phyloP scores from a whole-genome alignment of 2,888 invertebrate genomes.

The Andrena chrysosceles region DNA sequence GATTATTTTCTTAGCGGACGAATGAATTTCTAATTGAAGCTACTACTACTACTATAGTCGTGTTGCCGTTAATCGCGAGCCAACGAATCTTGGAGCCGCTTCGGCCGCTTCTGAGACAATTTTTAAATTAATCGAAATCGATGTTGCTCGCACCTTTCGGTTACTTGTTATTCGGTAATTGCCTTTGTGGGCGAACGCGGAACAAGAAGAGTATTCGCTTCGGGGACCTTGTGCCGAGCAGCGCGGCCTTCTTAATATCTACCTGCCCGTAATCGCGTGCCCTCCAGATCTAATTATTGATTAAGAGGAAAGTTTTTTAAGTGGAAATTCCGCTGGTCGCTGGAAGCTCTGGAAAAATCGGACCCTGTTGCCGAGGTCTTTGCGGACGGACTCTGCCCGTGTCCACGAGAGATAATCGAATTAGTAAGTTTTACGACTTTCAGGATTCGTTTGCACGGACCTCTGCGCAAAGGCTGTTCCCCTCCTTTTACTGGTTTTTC shows the following conservation, averaged over 20 bases:
- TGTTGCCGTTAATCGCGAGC: not conserved
- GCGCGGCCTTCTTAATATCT: not conserved
- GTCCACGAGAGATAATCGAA: not conserved
- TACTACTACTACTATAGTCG: no score
- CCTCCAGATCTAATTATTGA: constrained; percentile 22
- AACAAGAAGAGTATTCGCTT: not conserved
- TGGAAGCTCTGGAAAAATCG: not conserved
- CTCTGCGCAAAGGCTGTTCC: not conserved
- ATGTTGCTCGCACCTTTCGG: not conserved
- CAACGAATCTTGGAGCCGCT: not conserved
- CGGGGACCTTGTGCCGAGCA: not conserved
- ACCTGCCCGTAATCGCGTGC: not conserved
- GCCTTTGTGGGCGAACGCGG: not conserved
- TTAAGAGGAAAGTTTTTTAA: constrained; percentile 9
- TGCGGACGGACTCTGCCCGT: not conserved
- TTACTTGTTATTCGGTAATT: not conserved
- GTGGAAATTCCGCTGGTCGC: not conserved
- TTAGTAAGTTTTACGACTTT: not conserved
- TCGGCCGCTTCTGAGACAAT: not conserved
- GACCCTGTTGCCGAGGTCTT: not conserved
- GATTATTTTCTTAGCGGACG: no score
- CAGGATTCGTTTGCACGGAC: not conserved
- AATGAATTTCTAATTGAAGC: not conserved
- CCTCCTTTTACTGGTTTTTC: not conserved
- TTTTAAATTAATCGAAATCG: not conserved